phyloP scores from a whole-genome alignment of 2,888 invertebrate genomes.

The Mycalesis mineus region DNA sequence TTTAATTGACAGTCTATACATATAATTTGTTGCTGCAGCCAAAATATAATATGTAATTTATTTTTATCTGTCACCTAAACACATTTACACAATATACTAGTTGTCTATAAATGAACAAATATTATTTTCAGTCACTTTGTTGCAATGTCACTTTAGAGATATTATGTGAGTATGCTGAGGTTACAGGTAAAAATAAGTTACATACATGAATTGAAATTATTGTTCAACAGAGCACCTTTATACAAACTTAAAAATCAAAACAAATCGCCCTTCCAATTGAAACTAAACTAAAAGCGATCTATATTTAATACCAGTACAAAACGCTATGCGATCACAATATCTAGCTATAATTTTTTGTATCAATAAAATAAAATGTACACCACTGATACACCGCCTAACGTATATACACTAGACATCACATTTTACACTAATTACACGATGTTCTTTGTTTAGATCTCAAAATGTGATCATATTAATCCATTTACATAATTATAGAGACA shows the following conservation, averaged over 20 bases:
- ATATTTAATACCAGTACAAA: conserved; percentile 60
- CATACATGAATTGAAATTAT: not conserved
- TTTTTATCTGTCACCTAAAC: too few relatives aligned
- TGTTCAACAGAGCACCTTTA: conserved; percentile 30
- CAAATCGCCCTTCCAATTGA: conserved; percentile 34
- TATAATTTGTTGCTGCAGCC: conserved; percentile 13
- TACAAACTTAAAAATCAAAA: conserved; percentile 21
- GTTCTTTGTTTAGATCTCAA: not conserved
- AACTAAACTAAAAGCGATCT: conserved; percentile 47
- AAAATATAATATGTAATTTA: not conserved
- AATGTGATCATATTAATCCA: not conserved
- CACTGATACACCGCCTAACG: conserved; percentile 59
- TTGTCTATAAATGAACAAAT: too few relatives aligned
- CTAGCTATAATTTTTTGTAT: conserved; percentile 60
- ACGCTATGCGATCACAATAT: conserved; percentile 73
- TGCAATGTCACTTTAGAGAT: too few relatives aligned
- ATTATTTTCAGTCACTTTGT: too few relatives aligned
- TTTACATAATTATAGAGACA: not conserved
- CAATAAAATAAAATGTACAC: conserved; percentile 71
- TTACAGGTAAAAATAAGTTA: too few relatives aligned
- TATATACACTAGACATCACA: conserved; percentile 75
- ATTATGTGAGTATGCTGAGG: too few relatives aligned
- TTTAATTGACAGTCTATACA: conserved; percentile 16
- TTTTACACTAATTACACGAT: conserved; percentile 48
- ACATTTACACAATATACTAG: too few relatives aligned